Evolutionary conservation across 2,113 vertebrate genomes (phyloP).

Genomic region (Rhea americana): DNA sequence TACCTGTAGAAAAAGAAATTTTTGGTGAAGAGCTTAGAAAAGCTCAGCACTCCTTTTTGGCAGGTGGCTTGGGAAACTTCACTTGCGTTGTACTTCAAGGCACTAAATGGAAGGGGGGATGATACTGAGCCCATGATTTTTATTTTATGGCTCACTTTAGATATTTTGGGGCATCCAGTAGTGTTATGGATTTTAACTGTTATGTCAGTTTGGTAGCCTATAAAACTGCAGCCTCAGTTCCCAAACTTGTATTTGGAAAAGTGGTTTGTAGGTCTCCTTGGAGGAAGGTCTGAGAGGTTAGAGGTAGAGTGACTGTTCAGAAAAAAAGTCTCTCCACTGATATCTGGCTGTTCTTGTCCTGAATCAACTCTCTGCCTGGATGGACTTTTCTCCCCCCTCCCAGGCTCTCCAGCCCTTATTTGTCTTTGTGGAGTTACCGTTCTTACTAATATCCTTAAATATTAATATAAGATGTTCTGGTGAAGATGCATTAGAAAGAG

Average conservation of each 20-base stretch:
- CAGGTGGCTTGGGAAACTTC: neutral
- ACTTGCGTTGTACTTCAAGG: neutral
- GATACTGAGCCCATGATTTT: neutral
- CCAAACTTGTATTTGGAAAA: neutral
- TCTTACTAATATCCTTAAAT: neutral
- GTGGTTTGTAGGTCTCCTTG: neutral
- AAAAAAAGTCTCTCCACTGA: neutral
- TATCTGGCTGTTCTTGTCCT: neutral
- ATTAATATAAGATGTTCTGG: neutral
- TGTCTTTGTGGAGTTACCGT: no score
- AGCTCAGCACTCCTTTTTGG: neutral
- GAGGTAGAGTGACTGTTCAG: neutral
- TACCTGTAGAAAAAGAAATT: neutral
- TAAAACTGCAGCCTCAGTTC: neutral
- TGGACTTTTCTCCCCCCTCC: no score
- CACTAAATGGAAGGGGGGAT: neutral
- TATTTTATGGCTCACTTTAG: neutral
- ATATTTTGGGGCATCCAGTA: neutral
- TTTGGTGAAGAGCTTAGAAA: neutral
- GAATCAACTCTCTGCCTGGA: neutral
- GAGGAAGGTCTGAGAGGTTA: neutral
- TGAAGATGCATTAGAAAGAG: neutral
- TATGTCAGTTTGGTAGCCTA: neutral
- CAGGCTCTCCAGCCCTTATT: no score
- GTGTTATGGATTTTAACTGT: neutral